phyloP scores from a whole-genome alignment of 2,797 vertebrate genomes.

The Chromis chromis region DNA sequence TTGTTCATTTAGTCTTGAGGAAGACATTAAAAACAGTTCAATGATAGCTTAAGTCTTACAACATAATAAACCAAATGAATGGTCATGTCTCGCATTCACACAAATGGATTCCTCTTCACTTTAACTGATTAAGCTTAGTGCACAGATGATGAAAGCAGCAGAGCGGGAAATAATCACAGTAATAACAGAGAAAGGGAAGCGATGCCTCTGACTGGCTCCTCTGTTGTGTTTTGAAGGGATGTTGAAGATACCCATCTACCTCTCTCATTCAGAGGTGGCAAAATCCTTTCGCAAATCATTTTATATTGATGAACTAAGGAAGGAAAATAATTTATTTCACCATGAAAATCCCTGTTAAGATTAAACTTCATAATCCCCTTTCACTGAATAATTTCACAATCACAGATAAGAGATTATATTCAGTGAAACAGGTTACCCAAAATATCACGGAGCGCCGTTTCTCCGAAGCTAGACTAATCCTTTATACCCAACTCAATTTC shows the following conservation, averaged over 20 bases:
- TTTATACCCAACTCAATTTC: constrained; percentile 61
- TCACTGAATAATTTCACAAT: constrained; percentile 70
- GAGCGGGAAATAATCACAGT: constrained; percentile 53
- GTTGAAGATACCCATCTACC: constrained; percentile 42
- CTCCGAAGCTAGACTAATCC: constrained; percentile 64
- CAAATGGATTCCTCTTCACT: constrained; percentile 57
- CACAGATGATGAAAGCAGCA: constrained; percentile 46
- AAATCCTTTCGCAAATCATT: constrained; percentile 61
- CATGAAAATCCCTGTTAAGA: constrained; percentile 70
- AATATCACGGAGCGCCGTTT: constrained; percentile 52
- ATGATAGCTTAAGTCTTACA: constrained; percentile 24
- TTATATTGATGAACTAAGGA: constrained; percentile 61
- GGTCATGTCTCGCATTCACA: constrained; percentile 27
- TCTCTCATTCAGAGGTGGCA: constrained; percentile 47
- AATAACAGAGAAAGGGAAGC: constrained; percentile 30
- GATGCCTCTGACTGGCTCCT: constrained; percentile 2
- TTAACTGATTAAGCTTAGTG: constrained; percentile 52
- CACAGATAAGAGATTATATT: constrained; percentile 66
- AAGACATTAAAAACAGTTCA: constrained; percentile 32
- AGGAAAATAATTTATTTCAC: constrained; percentile 61
- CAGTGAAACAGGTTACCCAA: constrained; percentile 60
- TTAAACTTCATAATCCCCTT: constrained; percentile 72
- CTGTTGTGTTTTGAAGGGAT: constrained; percentile 36
- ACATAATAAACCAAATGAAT: constrained; percentile 50
- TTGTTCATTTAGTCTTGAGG: constrained; percentile 37